Percentiles rank a stretch among this genome's conserved stretches.
These are phyloP conservation scores for Saccostrea cuccullata DNA, from an alignment of 1,140 invertebrate species.

Conservation along the genomic window DNA sequence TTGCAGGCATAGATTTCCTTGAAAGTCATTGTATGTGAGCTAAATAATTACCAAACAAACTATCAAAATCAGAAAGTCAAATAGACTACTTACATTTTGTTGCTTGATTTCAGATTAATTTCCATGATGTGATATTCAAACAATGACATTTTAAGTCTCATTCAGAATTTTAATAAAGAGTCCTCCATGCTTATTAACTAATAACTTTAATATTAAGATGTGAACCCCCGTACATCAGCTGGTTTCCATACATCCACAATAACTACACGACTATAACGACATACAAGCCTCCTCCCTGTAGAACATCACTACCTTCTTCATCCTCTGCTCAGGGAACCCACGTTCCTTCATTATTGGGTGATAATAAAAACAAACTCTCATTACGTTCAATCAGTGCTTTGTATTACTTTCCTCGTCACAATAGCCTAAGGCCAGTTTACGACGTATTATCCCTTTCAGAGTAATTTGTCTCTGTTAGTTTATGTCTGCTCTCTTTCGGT, in stretches of 20 bases:
- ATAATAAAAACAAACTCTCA: constrained; percentile 24
- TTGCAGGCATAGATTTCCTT: too few species aligned
- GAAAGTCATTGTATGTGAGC: too few species aligned
- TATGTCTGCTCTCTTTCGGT: background rate
- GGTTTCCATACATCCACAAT: too few species aligned
- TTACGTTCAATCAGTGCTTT: background rate
- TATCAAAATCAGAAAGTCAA: background rate
- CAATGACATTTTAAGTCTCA: background rate
- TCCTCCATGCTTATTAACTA: background rate
- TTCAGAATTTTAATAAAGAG: background rate
- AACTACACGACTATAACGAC: too few species aligned
- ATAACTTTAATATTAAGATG: too few species aligned
- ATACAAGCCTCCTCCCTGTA: too few species aligned
- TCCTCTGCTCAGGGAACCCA: background rate
- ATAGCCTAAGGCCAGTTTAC: background rate
- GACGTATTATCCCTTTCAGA: background rate
- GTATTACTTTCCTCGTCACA: background rate
- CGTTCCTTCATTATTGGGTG: constrained; percentile 7
- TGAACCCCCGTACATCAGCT: too few species aligned
- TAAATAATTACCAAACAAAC: too few species aligned
- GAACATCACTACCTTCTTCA: background rate
- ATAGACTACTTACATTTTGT: background rate
- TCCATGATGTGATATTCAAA: background rate
- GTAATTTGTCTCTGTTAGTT: constrained; percentile 1
- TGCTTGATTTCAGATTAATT: background rate